Percentiles rank a stretch among this genome's conserved stretches.
Evolutionary conservation across 2,113 vertebrate species (phyloP).

Genomic region (Pyrgilauda ruficollis): DNA sequence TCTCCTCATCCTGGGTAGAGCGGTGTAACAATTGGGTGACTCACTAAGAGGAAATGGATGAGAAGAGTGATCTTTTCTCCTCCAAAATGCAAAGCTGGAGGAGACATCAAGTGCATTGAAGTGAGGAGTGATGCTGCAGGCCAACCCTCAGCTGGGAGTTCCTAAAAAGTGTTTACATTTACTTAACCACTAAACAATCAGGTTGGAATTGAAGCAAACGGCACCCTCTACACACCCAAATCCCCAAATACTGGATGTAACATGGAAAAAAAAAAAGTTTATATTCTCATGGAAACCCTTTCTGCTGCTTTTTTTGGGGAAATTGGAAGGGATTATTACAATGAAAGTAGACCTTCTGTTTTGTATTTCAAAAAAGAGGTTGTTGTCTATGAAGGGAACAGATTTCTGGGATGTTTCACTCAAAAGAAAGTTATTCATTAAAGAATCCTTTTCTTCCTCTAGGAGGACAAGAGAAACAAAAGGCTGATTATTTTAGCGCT

Average conservation of each 20-base stretch:
- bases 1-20: background rate
- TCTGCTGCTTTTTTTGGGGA: background rate
- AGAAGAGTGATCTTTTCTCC: background rate
- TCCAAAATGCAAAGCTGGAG: background rate
- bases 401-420: background rate
- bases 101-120: background rate
- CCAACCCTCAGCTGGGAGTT: background rate
- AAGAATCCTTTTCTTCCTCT: background rate
- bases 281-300: background rate
- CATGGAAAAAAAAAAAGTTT: background rate
- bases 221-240: background rate
- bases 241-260: background rate
- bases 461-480: background rate
- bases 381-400: background rate
- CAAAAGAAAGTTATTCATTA: background rate
- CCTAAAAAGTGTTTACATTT: background rate
- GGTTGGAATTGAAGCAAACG: background rate
- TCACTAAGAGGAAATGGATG: background rate
- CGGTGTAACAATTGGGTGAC: background rate
- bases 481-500: background rate
- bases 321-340: background rate
- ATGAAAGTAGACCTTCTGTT: background rate
- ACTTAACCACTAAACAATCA: background rate
- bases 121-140: background rate
- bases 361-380: background rate